These are phyloP conservation scores for Acronicta alni DNA, from an alignment of 2,888 invertebrate species.

Conservation along the genomic window DNA sequence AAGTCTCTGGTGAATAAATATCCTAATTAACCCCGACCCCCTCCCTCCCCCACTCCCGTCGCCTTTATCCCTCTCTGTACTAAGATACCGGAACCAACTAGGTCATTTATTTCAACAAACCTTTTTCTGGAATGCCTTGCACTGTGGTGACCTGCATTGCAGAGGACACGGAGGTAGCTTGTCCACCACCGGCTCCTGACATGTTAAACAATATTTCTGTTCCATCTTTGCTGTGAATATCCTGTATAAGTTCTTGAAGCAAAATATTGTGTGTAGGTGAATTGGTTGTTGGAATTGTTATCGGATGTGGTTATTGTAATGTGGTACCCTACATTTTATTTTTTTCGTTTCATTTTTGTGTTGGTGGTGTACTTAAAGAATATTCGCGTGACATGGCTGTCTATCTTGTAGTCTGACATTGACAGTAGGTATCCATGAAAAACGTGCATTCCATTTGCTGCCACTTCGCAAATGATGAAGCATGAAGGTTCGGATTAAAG, in stretches of 20 bases:
- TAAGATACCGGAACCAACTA: neutral
- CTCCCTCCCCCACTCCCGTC: no score
- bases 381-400: neutral
- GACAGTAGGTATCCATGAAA: neutral
- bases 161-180: constrained; percentile 73
- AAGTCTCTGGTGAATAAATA: no score
- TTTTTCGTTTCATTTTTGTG: constrained; percentile 1
- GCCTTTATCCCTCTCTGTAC: no score
- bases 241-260: neutral
- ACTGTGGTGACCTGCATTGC: constrained; percentile 72
- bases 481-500: no score
- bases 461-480: no score
- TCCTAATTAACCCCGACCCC: no score
- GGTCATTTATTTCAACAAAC: constrained; percentile 21
- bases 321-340: neutral
- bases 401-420: neutral
- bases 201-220: constrained; percentile 66
- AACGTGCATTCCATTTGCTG: no score
- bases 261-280: neutral
- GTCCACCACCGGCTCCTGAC: constrained; percentile 67
- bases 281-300: neutral
- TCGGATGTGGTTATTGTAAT: neutral
- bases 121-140: constrained; percentile 66
- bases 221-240: constrained; percentile 60
- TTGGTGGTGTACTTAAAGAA: neutral